Conservation (phyloP, 30 jellyfish, hydroid and myxozoan species). For the Turritopsis rubra region DNA sequence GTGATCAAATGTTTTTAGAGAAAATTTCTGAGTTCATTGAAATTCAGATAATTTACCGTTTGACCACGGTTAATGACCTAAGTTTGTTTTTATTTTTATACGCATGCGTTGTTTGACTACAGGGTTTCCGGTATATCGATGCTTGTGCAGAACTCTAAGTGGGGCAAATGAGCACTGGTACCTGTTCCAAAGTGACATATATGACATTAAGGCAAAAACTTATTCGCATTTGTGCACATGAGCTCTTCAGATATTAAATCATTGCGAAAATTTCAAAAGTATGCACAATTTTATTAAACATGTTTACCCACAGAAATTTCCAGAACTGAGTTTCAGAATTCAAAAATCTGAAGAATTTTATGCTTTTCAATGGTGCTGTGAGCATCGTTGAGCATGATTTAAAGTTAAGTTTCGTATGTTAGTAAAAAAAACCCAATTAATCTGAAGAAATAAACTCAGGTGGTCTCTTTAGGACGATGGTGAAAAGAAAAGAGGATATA, state of each 20-base stretch:
- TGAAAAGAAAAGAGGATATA: too few species aligned
- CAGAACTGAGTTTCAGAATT: neutral
- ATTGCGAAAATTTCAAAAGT: constrained; percentile 7
- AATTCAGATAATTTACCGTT: constrained; percentile 3
- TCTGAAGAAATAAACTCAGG: too few species aligned
- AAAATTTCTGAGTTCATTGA: neutral
- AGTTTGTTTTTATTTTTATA: constrained; percentile 22
- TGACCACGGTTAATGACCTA: constrained; percentile 24
- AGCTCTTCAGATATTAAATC: constrained; percentile 15
- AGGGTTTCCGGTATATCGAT: neutral
- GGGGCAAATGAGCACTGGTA: constrained; percentile 33
- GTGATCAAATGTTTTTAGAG: neutral
- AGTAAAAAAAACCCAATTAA: too few species aligned
- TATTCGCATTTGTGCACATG: neutral
- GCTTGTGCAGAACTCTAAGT: constrained; percentile 16
- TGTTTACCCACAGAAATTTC: neutral
- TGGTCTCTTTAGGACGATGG: too few species aligned
- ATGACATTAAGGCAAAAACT: constrained; percentile 5
- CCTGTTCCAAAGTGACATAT: neutral
- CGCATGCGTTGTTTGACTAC: constrained; percentile 24
- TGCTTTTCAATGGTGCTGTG: neutral
- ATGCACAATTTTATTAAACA: neutral
- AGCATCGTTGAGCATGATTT: neutral
- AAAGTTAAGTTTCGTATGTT: neutral
- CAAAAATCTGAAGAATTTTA: neutral